Evolutionary conservation across 2,888 invertebrate species (phyloP), one percentile per base, ranked within the genome.

Genomic region (Epistrophella euchroma): DNA sequence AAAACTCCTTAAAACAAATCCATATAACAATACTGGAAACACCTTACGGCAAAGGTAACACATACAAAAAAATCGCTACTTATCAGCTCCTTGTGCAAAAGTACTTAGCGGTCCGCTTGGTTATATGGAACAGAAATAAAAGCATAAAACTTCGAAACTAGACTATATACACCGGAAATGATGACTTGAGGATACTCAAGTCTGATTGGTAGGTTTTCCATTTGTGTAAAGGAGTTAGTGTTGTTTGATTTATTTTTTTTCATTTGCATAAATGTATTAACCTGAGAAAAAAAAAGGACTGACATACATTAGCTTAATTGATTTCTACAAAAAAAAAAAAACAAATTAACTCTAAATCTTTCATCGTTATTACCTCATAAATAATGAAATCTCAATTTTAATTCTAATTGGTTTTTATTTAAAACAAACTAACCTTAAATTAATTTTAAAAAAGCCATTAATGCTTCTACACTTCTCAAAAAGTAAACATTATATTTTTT

Each of bases 151-250:
- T 71, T 52, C 60, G 15, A 72, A 80, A 80, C 80, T 85, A 85
- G 71, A 80, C 72, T 85, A 80, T 84, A 84, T 19, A 35, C 47
- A 43, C 35, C 64, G 68, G 85, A 80, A 76, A 85, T 73, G 76
- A 84, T 80, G 79, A 72, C 84, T 84, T 60, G 52, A 84, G 76
- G 80, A 80, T 66, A 62, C 80, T 85, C 76, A 43, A 80, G 80
- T 62, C 62, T 80, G 56, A 80, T 85, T 80, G 80, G 72, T 52
- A 76, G 80, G 72, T 76, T 76, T 76, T 85, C 28, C 72, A 68
- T 80, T 72, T 64, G 58, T 50, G 22, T 50, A 73, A 73, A 73
- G 64, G 64, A 73, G 52, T 73, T 79, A 73, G 58, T 66, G 56
- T 50, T 73, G 17, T 40, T 37, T 58, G 43, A 56, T 37, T 56